Conservation (phyloP, 23 tunicate genomes). For the Trididemnum miniatum region DNA sequence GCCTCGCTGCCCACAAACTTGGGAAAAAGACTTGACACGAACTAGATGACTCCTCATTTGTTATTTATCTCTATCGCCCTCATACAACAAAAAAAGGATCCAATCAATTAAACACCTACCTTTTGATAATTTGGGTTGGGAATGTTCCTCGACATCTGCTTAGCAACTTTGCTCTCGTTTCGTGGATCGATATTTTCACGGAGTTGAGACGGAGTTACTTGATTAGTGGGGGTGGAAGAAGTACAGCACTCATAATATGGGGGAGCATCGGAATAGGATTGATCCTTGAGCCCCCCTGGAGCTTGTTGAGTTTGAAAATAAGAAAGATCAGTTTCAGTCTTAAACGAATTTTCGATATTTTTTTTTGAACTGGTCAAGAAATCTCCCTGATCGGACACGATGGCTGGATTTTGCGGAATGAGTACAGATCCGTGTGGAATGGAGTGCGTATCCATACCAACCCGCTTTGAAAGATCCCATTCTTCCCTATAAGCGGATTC, state of each 20-base stretch:
- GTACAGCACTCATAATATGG: conserved; percentile 90
- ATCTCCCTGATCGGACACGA: no score
- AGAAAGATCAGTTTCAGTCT: conserved; percentile 7
- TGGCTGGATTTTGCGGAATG: not conserved
- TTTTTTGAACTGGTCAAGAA: not conserved
- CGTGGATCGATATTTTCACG: not conserved
- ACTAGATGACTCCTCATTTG: no score
- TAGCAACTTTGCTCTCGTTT: no score
- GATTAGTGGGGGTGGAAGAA: not conserved
- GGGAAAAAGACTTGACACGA: no score
- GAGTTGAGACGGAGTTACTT: not conserved
- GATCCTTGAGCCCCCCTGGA: not conserved
- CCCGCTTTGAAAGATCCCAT: conserved; percentile 1
- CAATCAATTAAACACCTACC: no score
- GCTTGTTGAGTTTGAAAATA: conserved; percentile 24
- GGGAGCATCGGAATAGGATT: conserved; percentile 42
- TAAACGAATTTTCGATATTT: not conserved
- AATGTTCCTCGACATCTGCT: no score
- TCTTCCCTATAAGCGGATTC: not conserved
- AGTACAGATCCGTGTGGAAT: not conserved
- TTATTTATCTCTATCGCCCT: no score
- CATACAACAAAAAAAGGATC: no score
- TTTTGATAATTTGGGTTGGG: no score
- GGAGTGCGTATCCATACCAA: not conserved
- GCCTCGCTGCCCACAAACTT: no score